Evolutionary conservation across 2,113 vertebrate genomes (phyloP), one percentile per base, ranked within the genome.

Genomic region (Ophiodon elongatus): DNA sequence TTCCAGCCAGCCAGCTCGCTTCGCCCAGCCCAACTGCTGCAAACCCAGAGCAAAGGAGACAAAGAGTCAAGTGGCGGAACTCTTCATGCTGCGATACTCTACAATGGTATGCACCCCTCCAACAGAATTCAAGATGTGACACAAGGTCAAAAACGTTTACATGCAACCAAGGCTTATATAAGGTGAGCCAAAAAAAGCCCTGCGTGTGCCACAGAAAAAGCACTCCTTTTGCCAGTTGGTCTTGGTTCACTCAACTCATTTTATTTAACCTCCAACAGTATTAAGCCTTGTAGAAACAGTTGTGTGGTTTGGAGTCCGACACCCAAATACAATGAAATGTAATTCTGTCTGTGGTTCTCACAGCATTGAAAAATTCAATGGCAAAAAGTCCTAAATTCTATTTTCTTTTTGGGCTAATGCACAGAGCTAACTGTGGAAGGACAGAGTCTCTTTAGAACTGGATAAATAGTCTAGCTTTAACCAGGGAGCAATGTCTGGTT

Each of bases 1-100:
- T 88, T 98, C 97, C 75, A 97, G 91, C 91, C 96, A 96, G 76
- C 95, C 95, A 15, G 93, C 88, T 81, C 89, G 91, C 74, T 95
- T 96, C 25, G 90, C 92, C 95, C 96, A 96, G 52, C 88, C 88
- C 88, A 95, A 33, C 95, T 96, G 89, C 6, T 96, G 89, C 6
- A 60, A 64, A 79, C 10, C 79, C 33, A 88, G 19, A 6, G 4
- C 29, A 35, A 43, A 63, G 10, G 7, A 75, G 10, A 66, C 31
- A 69, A 2, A 57, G 33, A 43, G 45, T 78, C 64, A 77, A 50
- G 10, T 21, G 17, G 6, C 2, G 14, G 37, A 43, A 47, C 19
- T 29, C 27, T 29, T 60, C 6, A 23, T 21, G 25, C 29, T 59
- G 50, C 17, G 43, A 63, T 25, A 39, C 15, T 23, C 9, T 15